These are phyloP conservation scores for Cynopterus sphinx DNA, from an alignment of 2,797 vertebrate genomes.

Conservation along the genomic window DNA sequence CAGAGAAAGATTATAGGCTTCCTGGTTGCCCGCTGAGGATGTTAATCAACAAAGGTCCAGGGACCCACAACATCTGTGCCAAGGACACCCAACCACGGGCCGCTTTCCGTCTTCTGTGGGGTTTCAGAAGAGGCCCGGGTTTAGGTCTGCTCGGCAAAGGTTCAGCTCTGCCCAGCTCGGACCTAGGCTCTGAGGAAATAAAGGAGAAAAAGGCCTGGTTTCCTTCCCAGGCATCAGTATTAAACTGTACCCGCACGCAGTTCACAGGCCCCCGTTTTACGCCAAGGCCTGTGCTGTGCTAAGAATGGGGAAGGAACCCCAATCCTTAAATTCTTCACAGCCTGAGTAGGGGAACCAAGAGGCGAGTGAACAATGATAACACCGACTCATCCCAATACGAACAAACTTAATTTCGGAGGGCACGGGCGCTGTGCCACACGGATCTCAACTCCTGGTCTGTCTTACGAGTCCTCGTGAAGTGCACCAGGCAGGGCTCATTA, in stretches of 20 bases:
- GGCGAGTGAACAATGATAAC: not conserved
- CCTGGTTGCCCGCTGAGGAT: not conserved
- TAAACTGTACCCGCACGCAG: not conserved
- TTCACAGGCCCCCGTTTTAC: not conserved
- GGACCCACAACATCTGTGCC: not conserved
- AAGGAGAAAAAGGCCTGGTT: not conserved
- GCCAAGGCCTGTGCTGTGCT: not conserved
- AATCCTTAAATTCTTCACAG: not conserved
- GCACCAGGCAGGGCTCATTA: not conserved
- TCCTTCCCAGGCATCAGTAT: not conserved
- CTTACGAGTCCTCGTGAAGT: not conserved
- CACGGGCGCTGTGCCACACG: fast-evolving
- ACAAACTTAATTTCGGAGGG: not conserved
- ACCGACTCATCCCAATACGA: not conserved
- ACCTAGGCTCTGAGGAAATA: not conserved
- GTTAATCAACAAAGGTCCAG: not conserved
- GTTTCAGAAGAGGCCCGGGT: too few relatives aligned
- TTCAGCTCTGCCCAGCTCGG: not conserved
- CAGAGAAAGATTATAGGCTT: not conserved
- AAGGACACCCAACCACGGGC: not conserved
- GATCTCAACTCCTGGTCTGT: not conserved
- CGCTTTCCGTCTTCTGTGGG: not conserved
- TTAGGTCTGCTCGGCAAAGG: not conserved
- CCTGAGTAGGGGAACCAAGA: not conserved
- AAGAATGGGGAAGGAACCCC: not conserved